Base-by-base conservation (phyloP, 1,140 invertebrate species). In the Zaprionus kolodkinae region DNA sequence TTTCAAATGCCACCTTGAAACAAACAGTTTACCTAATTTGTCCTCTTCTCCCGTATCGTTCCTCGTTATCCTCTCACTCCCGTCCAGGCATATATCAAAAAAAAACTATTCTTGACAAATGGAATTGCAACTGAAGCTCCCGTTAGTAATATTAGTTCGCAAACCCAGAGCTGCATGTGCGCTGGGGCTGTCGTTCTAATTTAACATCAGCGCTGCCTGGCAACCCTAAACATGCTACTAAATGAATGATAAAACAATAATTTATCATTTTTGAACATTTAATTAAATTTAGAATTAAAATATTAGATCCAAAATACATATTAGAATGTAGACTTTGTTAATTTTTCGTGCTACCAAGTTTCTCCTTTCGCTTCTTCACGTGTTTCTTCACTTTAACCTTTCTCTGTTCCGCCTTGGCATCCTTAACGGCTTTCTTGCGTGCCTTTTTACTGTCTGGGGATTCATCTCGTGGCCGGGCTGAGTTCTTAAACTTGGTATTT, bases 361-460 rank as follows among this genome's bases (percentile, higher is more conserved):
- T 97, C 85, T 97, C 96, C 93, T 96, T 96, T 81, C 96, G 94
- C 89, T 99, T 99, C 91, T 99, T 99, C 0, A 99, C 93, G 93
- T 99, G 97, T 93, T 99, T 99, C 76, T 99, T 99, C 2, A 98
- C 94, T 94, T 99, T 99, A 0, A 93, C 94, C 94, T 99, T 97
- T 54, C 98, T 94, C 91, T 98, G 99, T 81, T 99, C 98, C 15
- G 97, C 96, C 91, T 98, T 95, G 57, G 96, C 95, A 62, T 98
- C 96, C 92, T 97, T 98, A 0, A 98, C 93, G 9, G 95, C 95
- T 81, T 98, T 97, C 84, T 98, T 98, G 30, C 97, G 94, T 43
- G 95, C 94, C 93, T 96, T 98, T 93, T 96, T 97, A 74, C 96
- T 96, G 69, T 97, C 96, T 0, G 95, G 94, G 6, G 97, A 97